Conservation (phyloP, 2,888 invertebrate species). For the Melanophora roralis region DNA sequence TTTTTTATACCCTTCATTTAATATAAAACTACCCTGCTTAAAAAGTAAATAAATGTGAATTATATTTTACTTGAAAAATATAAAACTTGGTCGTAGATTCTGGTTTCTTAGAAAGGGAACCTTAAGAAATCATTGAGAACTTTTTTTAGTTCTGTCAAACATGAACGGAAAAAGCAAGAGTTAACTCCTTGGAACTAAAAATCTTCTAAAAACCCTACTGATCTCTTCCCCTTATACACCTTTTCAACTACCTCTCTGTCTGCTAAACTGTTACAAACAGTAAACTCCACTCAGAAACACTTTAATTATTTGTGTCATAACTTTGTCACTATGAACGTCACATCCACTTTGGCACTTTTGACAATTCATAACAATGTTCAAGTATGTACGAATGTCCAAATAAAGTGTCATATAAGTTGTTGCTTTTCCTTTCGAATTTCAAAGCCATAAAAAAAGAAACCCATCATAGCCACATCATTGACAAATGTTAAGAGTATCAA, state of each 20-base stretch:
- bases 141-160: no score
- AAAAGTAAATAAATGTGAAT: not conserved
- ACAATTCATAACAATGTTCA: slow-evolving; percentile 28
- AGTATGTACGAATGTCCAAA: not conserved
- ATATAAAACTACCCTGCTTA: slow-evolving; percentile 1
- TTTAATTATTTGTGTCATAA: slow-evolving; percentile 60
- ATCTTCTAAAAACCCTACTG: no score
- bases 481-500: slow-evolving; percentile 58
- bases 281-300: slow-evolving; percentile 43
- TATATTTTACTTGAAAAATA: no score
- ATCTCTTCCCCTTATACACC: no score
- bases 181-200: no score
- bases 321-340: slow-evolving; percentile 61
- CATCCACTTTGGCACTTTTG: slow-evolving; percentile 48
- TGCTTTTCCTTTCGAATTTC: slow-evolving; percentile 26
- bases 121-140: no score
- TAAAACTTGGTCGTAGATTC: no score
- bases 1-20: not conserved
- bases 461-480: slow-evolving; percentile 29
- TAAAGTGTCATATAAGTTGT: not conserved
- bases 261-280: slow-evolving; percentile 13
- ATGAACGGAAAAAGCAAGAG: no score
- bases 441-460: not conserved
- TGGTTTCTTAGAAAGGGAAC: no score
- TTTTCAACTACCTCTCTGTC: slow-evolving; percentile 27